A percentile compares a stretch with the other conserved stretches of the same genome.
phyloP scores from a whole-genome alignment of 2,888 invertebrate genomes.

The Catocala fraxini region DNA sequence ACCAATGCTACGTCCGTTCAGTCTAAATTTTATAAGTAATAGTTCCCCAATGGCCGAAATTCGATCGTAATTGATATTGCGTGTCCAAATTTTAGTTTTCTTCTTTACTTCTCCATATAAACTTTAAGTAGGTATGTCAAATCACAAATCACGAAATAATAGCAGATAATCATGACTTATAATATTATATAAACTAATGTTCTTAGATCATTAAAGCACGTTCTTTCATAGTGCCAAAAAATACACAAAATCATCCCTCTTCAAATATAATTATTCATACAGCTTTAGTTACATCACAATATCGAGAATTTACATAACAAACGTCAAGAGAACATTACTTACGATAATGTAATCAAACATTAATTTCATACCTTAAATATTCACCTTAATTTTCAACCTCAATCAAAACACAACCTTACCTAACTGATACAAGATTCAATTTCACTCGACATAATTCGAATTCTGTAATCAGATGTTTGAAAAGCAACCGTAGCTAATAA shows the following conservation, averaged over 20 bases:
- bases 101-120: too few relatives aligned
- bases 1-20: too few relatives aligned
- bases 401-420: conserved; percentile 26
- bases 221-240: too few relatives aligned
- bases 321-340: conserved; percentile 31
- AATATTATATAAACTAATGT: too few relatives aligned
- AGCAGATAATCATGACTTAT: too few relatives aligned
- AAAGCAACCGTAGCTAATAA: neutral
- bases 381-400: conserved; percentile 21
- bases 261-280: conserved; percentile 1
- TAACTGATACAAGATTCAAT: neutral
- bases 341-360: conserved; percentile 45
- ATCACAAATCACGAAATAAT: too few relatives aligned
- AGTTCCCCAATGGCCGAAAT: too few relatives aligned
- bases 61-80: too few relatives aligned
- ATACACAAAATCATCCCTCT: too few relatives aligned
- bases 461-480: neutral
- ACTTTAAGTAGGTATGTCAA: too few relatives aligned
- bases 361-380: conserved; percentile 40
- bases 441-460: conserved; percentile 1
- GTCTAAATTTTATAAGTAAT: too few relatives aligned
- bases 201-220: neutral
- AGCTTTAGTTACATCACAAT: neutral
- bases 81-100: too few relatives aligned
- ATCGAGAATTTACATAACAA: conserved; percentile 21